Conservation (phyloP, 2,797 vertebrate genomes). For the Danio jaintianensis region DNA sequence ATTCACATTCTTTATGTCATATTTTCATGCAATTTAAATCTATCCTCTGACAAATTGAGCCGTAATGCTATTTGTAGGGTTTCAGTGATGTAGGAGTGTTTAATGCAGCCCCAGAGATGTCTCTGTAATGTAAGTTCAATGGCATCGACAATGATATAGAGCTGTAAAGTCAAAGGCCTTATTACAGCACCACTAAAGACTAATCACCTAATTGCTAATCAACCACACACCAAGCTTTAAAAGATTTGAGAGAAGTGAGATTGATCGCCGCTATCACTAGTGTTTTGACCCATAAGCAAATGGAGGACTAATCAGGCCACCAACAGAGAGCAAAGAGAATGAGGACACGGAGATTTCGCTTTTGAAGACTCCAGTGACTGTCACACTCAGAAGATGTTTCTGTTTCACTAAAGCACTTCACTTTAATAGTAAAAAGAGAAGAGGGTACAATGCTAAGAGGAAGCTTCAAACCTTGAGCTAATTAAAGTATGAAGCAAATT, state of each 20-base stretch:
- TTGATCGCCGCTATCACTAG: slow-evolving; percentile 14
- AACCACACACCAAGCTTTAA: slow-evolving; percentile 29
- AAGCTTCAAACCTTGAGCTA: slow-evolving; percentile 5
- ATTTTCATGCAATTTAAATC: neutral
- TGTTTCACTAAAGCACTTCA: slow-evolving; percentile 37
- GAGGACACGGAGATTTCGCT: slow-evolving; percentile 30
- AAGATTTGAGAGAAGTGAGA: slow-evolving; percentile 37
- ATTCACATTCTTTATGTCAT: neutral
- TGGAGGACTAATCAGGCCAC: slow-evolving; percentile 38
- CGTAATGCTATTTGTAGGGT: slow-evolving; percentile 17
- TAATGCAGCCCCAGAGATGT: slow-evolving; percentile 24
- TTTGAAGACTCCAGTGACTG: slow-evolving; percentile 28
- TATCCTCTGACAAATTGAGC: neutral
- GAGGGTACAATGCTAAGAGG: neutral
- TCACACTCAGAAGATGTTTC: neutral
- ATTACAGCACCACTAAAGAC: slow-evolving; percentile 16
- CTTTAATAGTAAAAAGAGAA: slow-evolving; percentile 28
- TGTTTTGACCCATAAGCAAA: slow-evolving; percentile 16
- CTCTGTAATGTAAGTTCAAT: slow-evolving; percentile 19
- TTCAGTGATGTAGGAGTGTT: neutral
- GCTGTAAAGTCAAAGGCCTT: slow-evolving; percentile 23
- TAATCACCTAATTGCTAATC: slow-evolving; percentile 22
- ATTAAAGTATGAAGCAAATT: neutral
- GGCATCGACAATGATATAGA: slow-evolving; percentile 21
- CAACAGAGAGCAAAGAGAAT: slow-evolving; percentile 39